Conservation (phyloP, 2,888 invertebrate genomes). For the Drosophila limbata region DNA sequence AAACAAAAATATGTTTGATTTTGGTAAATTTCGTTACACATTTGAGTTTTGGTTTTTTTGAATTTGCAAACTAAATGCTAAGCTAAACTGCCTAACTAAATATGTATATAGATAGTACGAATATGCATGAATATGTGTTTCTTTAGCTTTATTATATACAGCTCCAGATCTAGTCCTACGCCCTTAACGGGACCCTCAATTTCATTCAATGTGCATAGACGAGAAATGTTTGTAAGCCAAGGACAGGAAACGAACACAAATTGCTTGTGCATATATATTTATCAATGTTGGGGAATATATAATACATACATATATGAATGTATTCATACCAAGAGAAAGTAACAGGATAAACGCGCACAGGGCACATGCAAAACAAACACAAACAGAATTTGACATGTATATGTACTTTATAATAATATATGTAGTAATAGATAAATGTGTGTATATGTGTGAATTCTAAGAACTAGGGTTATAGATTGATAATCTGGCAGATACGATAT, state of each 20-base stretch:
- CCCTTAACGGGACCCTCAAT: slow-evolving; percentile 14
- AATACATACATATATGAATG: slow-evolving; percentile 2
- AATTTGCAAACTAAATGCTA: slow-evolving; percentile 43
- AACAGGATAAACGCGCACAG: slow-evolving; percentile 60
- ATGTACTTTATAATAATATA: slow-evolving; percentile 27
- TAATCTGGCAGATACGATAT: slow-evolving; percentile 70
- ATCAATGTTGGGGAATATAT: slow-evolving; percentile 34
- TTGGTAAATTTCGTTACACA: slow-evolving; percentile 75
- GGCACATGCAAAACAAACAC: slow-evolving; percentile 82
- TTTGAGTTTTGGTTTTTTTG: slow-evolving; percentile 49
- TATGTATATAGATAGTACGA: slow-evolving; percentile 11
- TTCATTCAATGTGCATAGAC: slow-evolving; percentile 38
- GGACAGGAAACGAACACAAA: slow-evolving; percentile 51
- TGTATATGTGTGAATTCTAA: slow-evolving; percentile 38
- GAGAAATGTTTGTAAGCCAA: slow-evolving; percentile 31
- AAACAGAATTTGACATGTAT: slow-evolving; percentile 69
- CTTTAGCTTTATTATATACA: slow-evolving; percentile 41
- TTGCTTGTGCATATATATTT: slow-evolving; percentile 46
- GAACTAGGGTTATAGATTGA: slow-evolving; percentile 66
- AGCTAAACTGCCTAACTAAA: slow-evolving; percentile 63
- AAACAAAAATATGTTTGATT: slow-evolving; percentile 78
- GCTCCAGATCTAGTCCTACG: slow-evolving; percentile 15
- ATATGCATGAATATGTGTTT: slow-evolving; percentile 22
- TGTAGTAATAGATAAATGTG: slow-evolving; percentile 26
- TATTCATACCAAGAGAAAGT: slow-evolving; percentile 7